phyloP scores from a whole-genome alignment of 2,888 invertebrate species.

The Meteorus cinctellus region DNA sequence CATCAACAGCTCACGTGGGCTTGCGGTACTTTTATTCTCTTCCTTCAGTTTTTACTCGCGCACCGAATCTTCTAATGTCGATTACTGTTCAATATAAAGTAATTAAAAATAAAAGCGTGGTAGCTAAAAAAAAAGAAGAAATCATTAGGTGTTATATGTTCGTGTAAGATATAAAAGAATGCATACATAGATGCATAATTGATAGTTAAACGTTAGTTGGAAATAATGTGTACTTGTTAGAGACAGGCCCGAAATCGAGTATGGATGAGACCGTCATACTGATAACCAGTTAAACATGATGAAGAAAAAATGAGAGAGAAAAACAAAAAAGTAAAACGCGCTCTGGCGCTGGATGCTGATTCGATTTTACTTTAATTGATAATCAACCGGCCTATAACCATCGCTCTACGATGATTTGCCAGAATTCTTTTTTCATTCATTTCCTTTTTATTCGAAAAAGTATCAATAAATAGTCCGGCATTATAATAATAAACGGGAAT shows the following conservation, averaged over 20 bases:
- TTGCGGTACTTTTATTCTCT: conserved; percentile 19
- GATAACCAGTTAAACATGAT: conserved; percentile 35
- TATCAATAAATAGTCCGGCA: conserved; percentile 7
- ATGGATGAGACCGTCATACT: background rate
- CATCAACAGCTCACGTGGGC: conserved; percentile 31
- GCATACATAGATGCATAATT: conserved; percentile 24
- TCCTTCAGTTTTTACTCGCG: conserved; percentile 13
- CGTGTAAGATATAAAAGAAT: conserved; percentile 35
- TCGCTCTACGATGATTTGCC: background rate
- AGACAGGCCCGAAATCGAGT: conserved; percentile 39
- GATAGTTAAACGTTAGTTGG: conserved; percentile 24
- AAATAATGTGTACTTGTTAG: conserved; percentile 33
- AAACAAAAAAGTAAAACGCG: conserved; percentile 17
- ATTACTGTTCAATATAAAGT: background rate
- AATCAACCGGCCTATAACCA: conserved; percentile 15
- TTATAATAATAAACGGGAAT: background rate
- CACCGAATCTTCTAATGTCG: background rate
- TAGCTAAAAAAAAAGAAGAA: conserved; percentile 30
- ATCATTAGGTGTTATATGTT: conserved; percentile 32
- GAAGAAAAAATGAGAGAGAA: conserved; percentile 35
- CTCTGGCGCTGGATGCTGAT: background rate
- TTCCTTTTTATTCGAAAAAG: conserved; percentile 2
- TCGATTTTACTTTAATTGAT: conserved; percentile 16
- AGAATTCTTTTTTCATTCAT: conserved; percentile 17
- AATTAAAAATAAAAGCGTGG: conserved; percentile 14